These are phyloP conservation scores for Oceanodroma tethys DNA, from an alignment of 2,113 vertebrate species.

Conservation along the genomic window DNA sequence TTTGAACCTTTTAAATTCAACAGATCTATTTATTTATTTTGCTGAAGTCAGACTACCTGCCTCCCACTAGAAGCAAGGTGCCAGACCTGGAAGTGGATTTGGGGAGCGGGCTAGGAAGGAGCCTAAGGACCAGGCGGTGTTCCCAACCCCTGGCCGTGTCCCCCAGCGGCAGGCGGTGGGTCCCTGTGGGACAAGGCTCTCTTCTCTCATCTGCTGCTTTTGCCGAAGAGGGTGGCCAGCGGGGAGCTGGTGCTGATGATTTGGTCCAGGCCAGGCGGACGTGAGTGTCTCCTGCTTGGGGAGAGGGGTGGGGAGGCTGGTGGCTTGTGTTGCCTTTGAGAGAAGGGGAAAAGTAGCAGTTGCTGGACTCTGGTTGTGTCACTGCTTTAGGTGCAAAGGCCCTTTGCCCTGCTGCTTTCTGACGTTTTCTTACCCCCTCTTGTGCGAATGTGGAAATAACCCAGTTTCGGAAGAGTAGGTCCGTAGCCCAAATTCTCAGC, in stretches of 20 bases:
- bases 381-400: neutral
- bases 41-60: neutral
- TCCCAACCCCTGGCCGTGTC: neutral
- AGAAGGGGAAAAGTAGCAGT: neutral
- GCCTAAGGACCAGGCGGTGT: accelerated
- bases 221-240: neutral
- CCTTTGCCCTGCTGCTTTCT: neutral
- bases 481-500: neutral
- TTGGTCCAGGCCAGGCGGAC: neutral
- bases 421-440: neutral
- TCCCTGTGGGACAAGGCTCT: neutral
- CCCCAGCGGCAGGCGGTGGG: accelerated
- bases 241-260: neutral
- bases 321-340: neutral
- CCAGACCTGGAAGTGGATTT: neutral
- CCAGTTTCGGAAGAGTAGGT: accelerated
- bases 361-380: neutral
- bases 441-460: neutral
- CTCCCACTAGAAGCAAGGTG: neutral
- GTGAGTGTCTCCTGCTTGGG: neutral
- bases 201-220: neutral
- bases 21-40: neutral
- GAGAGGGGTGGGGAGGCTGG: neutral
- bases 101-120: neutral
- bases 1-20: neutral